phyloP scores from a whole-genome alignment of 2,888 invertebrate genomes.

The Cephus sareptanus region DNA sequence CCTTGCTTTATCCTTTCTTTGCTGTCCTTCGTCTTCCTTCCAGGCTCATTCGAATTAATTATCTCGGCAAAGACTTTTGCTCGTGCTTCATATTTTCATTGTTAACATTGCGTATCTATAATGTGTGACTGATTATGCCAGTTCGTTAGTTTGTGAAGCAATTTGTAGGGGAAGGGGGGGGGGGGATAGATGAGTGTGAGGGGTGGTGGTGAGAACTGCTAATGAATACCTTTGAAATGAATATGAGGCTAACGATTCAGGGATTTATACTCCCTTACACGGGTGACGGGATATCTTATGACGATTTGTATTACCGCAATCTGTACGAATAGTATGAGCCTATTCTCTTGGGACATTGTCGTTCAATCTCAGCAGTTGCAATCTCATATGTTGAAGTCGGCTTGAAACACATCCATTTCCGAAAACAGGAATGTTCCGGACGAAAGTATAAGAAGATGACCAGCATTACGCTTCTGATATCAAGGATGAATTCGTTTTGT shows the following conservation, averaged over 20 bases:
- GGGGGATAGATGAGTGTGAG: not conserved
- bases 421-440: not conserved
- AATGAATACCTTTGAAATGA: not conserved
- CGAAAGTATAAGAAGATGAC: not conserved
- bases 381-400: not conserved
- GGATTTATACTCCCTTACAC: not conserved
- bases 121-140: not conserved
- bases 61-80: not conserved
- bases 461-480: not conserved
- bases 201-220: not conserved
- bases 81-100: not conserved
- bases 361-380: not conserved
- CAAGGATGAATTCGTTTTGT: not conserved
- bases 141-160: not conserved
- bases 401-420: not conserved
- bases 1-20: not conserved
- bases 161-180: no score
- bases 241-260: not conserved
- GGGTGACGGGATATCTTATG: not conserved
- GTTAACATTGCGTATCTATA: not conserved
- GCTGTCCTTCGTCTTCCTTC: not conserved
- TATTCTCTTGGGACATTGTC: not conserved
- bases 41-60: not conserved
- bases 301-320: not conserved
- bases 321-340: not conserved